These are phyloP conservation scores for Epistrophe eligans DNA, from an alignment of 2,888 invertebrate genomes.

Conservation along the genomic window DNA sequence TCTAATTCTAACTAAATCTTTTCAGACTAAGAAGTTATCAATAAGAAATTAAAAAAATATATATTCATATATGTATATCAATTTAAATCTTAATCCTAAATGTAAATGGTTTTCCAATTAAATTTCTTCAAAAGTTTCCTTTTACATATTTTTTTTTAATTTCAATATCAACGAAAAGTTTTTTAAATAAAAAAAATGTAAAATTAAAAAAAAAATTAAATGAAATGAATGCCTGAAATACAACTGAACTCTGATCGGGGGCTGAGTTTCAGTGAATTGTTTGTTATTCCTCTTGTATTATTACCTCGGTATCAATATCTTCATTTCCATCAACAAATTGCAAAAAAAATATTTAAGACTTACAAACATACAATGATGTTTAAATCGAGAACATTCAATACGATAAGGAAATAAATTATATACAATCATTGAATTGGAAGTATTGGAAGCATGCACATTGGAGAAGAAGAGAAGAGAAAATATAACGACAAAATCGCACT, in stretches of 20 bases:
- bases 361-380: conserved; percentile 25
- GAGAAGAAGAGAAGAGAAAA: conserved; percentile 1
- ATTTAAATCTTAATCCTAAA: conserved; percentile 13
- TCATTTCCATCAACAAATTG: conserved; percentile 41
- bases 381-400: conserved; percentile 38
- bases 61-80: background rate
- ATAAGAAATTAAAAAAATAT: background rate
- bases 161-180: background rate
- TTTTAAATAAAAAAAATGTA: background rate
- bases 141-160: conserved; percentile 3
- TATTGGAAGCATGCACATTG: conserved; percentile 33
- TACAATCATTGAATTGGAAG: conserved; percentile 42
- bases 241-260: background rate
- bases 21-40: background rate
- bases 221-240: background rate
- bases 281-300: conserved; percentile 12
- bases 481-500: background rate
- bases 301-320: conserved; percentile 34
- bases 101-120: conserved; percentile 23
- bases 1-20: background rate
- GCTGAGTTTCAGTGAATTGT: background rate
- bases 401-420: conserved; percentile 56
- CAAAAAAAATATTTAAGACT: conserved; percentile 1
- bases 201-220: conserved; percentile 5
- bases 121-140: conserved; percentile 4